Evolutionary conservation across 2,113 vertebrate species (phyloP), one percentile per base, ranked within the genome.

Genomic region (Pygoscelis adeliae): DNA sequence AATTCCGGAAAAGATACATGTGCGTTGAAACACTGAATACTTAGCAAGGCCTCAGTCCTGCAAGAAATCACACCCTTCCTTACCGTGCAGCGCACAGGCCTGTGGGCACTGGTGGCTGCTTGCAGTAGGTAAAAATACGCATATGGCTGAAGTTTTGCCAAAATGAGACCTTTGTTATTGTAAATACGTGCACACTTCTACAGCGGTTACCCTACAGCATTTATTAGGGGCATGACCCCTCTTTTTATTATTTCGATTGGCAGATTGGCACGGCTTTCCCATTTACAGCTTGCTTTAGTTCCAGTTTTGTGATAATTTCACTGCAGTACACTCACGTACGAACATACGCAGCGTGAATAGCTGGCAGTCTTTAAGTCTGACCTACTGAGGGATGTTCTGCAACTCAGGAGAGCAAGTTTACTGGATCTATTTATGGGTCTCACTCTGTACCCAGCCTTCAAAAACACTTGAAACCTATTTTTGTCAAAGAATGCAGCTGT

Each of bases 361-460:
- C 85, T 74, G 11, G 2, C 2, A 0, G 4, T 32, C 77, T 63
- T 61, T 10, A 61, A 26, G 52, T 53, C 44, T 0, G 0, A 32
- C 36, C 11, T 66, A 8, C n/a, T 23, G 20, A 85, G 46, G 29
- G 22, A 11, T 53, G 21, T 25, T 71, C 80, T 65, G 56, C 61
- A 74, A 15, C 29, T 52, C 36, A 71, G 42, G n/a, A 95, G 30
- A 50, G 36, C 29, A 65, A 30, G 38, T 76, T 76, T 61, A 65
- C 46, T 53, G 44, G 13, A 83, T 15, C 29, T 56, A 10, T 87
- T 69, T 69, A 67, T 13, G 49, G 18, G 25, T 30, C 44, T 67
- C 11, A 13, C 30, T 40, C 70, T 17, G 32, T 25, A 65, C 23
- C 17, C 19, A 17, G 59, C 36, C 58, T 92, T 49, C 89, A 56